phyloP scores from a whole-genome alignment of 1,140 invertebrate species.

The Plutomurus gul region DNA sequence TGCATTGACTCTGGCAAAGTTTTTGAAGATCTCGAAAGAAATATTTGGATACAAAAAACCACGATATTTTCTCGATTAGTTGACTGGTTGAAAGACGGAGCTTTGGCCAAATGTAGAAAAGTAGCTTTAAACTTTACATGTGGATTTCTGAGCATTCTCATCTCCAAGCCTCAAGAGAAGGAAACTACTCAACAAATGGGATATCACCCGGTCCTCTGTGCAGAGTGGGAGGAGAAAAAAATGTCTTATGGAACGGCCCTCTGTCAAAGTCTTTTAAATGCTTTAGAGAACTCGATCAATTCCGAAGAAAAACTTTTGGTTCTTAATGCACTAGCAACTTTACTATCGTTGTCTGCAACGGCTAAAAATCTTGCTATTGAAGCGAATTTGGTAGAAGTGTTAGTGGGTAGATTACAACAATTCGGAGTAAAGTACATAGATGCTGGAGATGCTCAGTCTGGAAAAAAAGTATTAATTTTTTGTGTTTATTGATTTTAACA shows the following conservation, averaged over 20 bases:
- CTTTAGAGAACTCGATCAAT: conserved; percentile 30
- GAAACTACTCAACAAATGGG: background rate
- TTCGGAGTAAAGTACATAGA: conserved; percentile 41
- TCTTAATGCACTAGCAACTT: conserved; percentile 1
- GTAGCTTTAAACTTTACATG: conserved; percentile 23
- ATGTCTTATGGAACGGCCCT: conserved; percentile 31
- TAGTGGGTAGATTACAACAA: conserved; percentile 11
- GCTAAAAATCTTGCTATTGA: conserved; percentile 40
- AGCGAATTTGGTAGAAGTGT: background rate
- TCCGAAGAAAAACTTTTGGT: conserved; percentile 29
- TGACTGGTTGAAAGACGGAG: conserved; percentile 36
- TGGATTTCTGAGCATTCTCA: conserved; percentile 34
- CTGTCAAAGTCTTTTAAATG: conserved; percentile 22
- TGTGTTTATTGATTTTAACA: background rate
- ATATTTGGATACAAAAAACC: conserved; percentile 39
- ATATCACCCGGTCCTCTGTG: conserved; percentile 18
- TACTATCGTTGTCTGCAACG: conserved; percentile 27
- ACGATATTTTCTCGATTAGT: conserved; percentile 34
- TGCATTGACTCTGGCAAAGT: conserved; percentile 36
- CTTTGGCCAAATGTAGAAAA: conserved; percentile 26
- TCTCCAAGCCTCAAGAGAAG: background rate
- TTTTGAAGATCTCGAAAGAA: conserved; percentile 50
- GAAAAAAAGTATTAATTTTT: conserved; percentile 19
- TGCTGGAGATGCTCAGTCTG: background rate
- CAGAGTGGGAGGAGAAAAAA: conserved; percentile 27